phyloP scores from a whole-genome alignment of 2,888 invertebrate species.

The Acrobasis suavella region DNA sequence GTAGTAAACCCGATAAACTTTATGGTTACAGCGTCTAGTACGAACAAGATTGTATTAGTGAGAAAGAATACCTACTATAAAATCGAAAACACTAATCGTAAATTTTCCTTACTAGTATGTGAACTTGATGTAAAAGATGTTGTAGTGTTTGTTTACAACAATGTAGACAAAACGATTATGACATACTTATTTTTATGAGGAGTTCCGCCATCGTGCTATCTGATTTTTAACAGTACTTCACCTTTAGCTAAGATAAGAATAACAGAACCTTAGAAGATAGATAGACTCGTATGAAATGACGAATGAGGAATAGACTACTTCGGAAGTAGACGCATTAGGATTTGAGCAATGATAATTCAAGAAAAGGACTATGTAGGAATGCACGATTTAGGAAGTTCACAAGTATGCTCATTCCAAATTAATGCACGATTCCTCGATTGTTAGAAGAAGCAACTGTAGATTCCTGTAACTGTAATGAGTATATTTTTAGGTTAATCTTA shows the following conservation, averaged over 20 bases:
- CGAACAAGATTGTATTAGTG: conserved; percentile 52
- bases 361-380: no score
- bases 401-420: no score
- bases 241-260: not conserved
- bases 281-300: no score
- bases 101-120: conserved; percentile 34
- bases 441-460: no score
- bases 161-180: conserved; percentile 5
- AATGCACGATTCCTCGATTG: no score
- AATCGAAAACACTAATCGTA: conserved; percentile 55
- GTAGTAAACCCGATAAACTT: conserved; percentile 56
- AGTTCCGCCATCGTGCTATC: not conserved
- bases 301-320: no score
- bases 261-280: no score
- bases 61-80: conserved; percentile 59
- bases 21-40: conserved; percentile 57
- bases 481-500: no score
- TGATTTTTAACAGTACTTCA: not conserved
- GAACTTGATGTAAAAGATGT: conserved; percentile 18
- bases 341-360: no score
- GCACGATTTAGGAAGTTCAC: no score
- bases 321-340: no score
- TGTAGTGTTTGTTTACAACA: conserved; percentile 17
- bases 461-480: no score
- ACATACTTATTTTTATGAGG: conserved; percentile 7